Evolutionary conservation across 2,888 invertebrate species (phyloP), one percentile per base, ranked within the genome.

Genomic region (Drosophila vallismaia): DNA sequence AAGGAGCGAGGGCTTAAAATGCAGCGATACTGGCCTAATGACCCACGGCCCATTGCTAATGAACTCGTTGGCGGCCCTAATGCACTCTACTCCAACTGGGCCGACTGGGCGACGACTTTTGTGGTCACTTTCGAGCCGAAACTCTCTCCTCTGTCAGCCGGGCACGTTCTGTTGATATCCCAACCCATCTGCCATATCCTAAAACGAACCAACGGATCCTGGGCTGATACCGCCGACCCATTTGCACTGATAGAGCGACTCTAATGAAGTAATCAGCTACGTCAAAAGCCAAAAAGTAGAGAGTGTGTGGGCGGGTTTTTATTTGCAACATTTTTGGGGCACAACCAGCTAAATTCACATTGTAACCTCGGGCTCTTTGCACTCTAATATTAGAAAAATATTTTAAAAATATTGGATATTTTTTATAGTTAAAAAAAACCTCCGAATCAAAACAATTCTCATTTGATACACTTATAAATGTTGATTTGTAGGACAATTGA

Each of bases 241-340:
- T 82, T 80, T 80, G 75, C 74, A 74, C 66, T 76, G 85, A 82
- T 80, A 87, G 78, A 77, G 85, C 64, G 77, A 71, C 87, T 85
- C 78, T 87, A 85, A 85, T 87, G 84, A 88, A 86, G 82, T 80
- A 88, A 86, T 63, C 71, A 71, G 77, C 71, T 55, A 69, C 83
- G 84, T 76, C 88, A 79, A 79, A 77, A 75, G 64, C 71, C 38
- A 50, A 12, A 59, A 57, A 38, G 42, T 26, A 46, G 46, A 19
- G 49, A 54, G 51, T 12, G 38, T 59, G 56, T 54, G 52, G 56
- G 44, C 44, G 57, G 49, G 79, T 79, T 85, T 77, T 86, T 85
- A 76, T 77, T 86, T 87, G 76, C 66, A 77, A 64, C 76, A 69
- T 64, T 81, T 58, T 71, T 44, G 53, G 63, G 49, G 46, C 55